Base-by-base conservation (phyloP, 2,888 invertebrate genomes). In the Helicoverpa assulta region DNA sequence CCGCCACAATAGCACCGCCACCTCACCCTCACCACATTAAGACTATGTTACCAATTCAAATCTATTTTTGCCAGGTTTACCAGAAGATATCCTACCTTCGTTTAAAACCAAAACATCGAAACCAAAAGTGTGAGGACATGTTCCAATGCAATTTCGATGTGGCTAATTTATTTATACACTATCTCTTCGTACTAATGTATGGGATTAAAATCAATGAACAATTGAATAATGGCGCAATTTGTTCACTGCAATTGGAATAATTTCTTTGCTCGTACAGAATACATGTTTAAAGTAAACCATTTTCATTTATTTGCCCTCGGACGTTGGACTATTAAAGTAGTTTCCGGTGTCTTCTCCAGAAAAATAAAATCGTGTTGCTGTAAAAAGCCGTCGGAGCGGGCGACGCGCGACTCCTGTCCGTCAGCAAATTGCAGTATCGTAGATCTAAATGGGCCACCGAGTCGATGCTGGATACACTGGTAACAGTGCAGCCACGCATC, bases 361-460 rank as follows among this genome's bases (percentile, higher is more conserved):
- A 16, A 18, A 19, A 78, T 60, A n/a, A 50, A 67, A 52, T 16
- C 50, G 33, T 47, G 40, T n/a, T 6, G 21, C 40, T 66, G n/a
- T 14, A 75, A 67, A 61, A 64, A 58, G 16, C 29, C n/a, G 91
- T 89, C 85, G 80, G 88, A 88, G 86, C 86, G 84, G 81, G 78
- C 81, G 86, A 86, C 89, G 89, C 88, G 88, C 88, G 86, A 91
- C 89, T 87, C 89, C 89, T 91, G 92, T 91, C 91, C 89, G 88
- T 93, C 93, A 92, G 88, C 86, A 88, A 87, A 90, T 87, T 89
- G 92, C 89, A 88, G 89, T 94, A 94, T 94, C 93, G 81, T 70
- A 88, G 87, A 94, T 94, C 93, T 94, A 95, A 94, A 94, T 94
- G 88, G 94, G 92, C 88, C 94, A 94, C 89, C 86, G 89, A 91